Conservation (phyloP, 1,140 invertebrate genomes). For the Antheraea mylitta region DNA sequence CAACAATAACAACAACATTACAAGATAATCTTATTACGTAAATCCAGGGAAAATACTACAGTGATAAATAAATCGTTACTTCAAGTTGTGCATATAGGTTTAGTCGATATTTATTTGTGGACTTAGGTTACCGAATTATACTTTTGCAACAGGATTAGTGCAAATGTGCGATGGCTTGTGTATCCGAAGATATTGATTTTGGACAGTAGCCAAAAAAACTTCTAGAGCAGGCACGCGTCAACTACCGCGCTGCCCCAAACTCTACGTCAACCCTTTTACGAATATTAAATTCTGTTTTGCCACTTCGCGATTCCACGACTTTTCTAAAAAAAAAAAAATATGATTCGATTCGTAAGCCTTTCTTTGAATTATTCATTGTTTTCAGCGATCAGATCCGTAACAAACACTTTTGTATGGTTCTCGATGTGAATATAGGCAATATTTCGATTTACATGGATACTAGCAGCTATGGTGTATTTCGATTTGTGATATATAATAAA, state of each 20-base stretch:
- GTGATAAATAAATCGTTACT: too few relatives aligned
- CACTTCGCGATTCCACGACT: constrained; percentile 71
- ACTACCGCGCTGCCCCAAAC: constrained; percentile 66
- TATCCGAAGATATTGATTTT: constrained; percentile 77
- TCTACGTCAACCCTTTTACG: constrained; percentile 74
- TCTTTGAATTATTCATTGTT: constrained; percentile 47
- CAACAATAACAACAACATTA: too few relatives aligned
- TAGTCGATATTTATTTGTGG: not conserved
- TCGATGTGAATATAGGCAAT: not conserved
- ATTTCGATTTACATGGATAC: constrained; percentile 1
- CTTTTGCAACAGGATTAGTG: constrained; percentile 64
- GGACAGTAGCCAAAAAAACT: constrained; percentile 77
- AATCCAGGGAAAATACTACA: constrained; percentile 15
- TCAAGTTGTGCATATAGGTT: too few relatives aligned
- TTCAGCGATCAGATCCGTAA: constrained; percentile 13
- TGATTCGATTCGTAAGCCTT: constrained; percentile 53
- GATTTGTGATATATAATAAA: not conserved
- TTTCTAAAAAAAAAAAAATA: constrained; percentile 58
- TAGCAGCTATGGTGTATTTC: not conserved
- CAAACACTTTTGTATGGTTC: not conserved
- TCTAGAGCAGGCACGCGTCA: constrained; percentile 72
- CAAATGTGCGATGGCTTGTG: constrained; percentile 69
- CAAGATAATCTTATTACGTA: too few relatives aligned
- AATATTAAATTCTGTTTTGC: constrained; percentile 79
- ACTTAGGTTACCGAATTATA: constrained; percentile 26